Evolutionary conservation across 2,797 vertebrate genomes (phyloP), one percentile per base, ranked within the genome.

Genomic region (Clarias fuscus): DNA sequence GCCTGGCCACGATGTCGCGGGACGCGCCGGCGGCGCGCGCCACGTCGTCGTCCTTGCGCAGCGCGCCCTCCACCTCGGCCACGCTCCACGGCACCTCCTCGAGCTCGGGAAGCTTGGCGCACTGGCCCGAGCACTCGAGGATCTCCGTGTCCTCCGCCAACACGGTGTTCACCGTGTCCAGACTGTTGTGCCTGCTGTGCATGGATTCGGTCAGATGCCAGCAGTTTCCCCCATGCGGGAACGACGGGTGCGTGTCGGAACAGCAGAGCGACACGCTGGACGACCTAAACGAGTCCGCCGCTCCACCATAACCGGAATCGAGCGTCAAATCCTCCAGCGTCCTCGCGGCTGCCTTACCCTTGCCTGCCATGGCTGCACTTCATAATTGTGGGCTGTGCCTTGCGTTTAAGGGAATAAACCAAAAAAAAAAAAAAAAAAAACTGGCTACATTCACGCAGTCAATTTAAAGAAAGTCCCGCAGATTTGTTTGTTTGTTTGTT

Each of bases 151-250:
- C 95, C 92, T 95, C 96, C 91, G 93, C 95, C 95, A 96, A 93
- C 89, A 95, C 95, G 89, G 95, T 96, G 93, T 96, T 95, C 79
- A 96, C 94, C 70, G 95, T 98, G 95, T 99, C 98, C 93, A 98
- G 95, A 94, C 98, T 99, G 96, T 98, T 97, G 89, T 98, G 98
- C 93, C 98, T 93, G 96, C 97, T 98, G 95, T 98, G 95, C 94
- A 95, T 96, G 89, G 95, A 95, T 92, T 94, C 95, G 64, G 95
- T 95, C 92, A 96, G 92, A 95, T 96, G 94, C 95, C 95, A 96
- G 93, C 94, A 93, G 93, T 95, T 95, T 86, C 93, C 95, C 87
- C 95, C 95, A 92, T 95, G 95, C 93, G 94, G 88, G 87, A 94
- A 89, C 87, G 95, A 95, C 92, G 92, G 94, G 89, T 95, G 94